Evolutionary conservation across 2,888 invertebrate species (phyloP), one percentile per base, ranked within the genome.

Genomic region (Rotaria sp.): DNA sequence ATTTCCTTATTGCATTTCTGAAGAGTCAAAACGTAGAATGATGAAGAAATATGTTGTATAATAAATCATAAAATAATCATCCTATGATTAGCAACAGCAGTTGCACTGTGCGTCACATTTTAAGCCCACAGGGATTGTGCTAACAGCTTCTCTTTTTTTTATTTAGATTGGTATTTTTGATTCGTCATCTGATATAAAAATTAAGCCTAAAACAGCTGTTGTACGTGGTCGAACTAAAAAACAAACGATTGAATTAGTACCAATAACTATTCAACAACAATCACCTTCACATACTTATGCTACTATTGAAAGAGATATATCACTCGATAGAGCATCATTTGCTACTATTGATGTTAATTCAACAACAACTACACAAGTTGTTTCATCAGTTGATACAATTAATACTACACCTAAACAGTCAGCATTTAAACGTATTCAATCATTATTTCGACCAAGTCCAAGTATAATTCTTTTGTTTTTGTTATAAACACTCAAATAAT

Each of bases 351-450:
- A 35, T 67, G 35, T 35, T 67, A 35, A 38, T 67, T 67, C 35
- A 35, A 26, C 45, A 35, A 26, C 45, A 80, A 80, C 26, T 10
- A 18, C 35, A 80, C 45, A 80, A 15, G 1, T 0, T 26, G 45
- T 7, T 45, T 21, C 80, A 45, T 45, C 80, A 26, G 15, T 26
- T n/a, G 80, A 80, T 45, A 24, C 41, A 45, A 10, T 15, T 13
- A 10, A 45, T 80, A n/a, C 10, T 10, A 80, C 80, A 45, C 80
- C 80, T 13, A 80, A 80, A 80, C 41, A 38, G 45, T 80, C 80
- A 45, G 45, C 80, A 80, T 80, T 80, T n/a, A 80, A 80, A 45
- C 80, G 80, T 26, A 45, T 80, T 26, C 80, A 80, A 80, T 80
- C 80, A 45, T n/a, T 80, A 38, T 80, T 80, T 41, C 80, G 80